Conservation (phyloP, 2,888 invertebrate genomes). For the Drosophila hawaiiensis region DNA sequence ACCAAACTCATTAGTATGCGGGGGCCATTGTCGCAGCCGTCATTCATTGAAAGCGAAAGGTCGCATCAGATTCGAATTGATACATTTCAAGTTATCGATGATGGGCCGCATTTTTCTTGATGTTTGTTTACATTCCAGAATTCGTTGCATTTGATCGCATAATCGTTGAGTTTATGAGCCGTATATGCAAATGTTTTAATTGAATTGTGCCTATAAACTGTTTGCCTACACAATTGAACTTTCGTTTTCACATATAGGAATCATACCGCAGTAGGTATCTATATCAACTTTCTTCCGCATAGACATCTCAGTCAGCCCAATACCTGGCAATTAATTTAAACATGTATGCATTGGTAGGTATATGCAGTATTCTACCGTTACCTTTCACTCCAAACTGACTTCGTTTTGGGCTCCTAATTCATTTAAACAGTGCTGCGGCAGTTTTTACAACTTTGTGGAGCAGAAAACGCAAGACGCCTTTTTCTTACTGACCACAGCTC, state of each 20-base stretch:
- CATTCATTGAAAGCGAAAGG: constrained; percentile 75
- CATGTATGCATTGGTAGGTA: constrained; percentile 9
- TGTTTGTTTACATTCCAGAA: constrained; percentile 50
- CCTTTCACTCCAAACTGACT: constrained; percentile 58
- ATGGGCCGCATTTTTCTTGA: constrained; percentile 21
- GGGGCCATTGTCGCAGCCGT: constrained; percentile 52
- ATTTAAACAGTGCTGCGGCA: constrained; percentile 64
- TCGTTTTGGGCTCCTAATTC: constrained; percentile 76
- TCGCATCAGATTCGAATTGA: constrained; percentile 65
- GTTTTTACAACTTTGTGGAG: constrained; percentile 70
- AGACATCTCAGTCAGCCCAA: constrained; percentile 19
- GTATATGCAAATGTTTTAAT: constrained; percentile 65
- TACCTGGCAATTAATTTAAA: constrained; percentile 25
- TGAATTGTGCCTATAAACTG: constrained; percentile 51
- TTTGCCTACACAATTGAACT: constrained; percentile 50
- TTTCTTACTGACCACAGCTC: constrained; percentile 56
- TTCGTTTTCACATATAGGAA: constrained; percentile 48
- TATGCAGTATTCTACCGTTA: constrained; percentile 25
- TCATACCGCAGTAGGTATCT: constrained; percentile 16
- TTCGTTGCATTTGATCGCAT: constrained; percentile 21
- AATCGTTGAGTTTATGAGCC: constrained; percentile 62
- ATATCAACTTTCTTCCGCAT: constrained; percentile 50
- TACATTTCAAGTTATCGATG: constrained; percentile 47
- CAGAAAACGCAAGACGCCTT: constrained; percentile 72
- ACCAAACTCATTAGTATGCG: constrained; percentile 73